phyloP scores from a whole-genome alignment of 2,888 invertebrate genomes.

The Crepidodera aurea region DNA sequence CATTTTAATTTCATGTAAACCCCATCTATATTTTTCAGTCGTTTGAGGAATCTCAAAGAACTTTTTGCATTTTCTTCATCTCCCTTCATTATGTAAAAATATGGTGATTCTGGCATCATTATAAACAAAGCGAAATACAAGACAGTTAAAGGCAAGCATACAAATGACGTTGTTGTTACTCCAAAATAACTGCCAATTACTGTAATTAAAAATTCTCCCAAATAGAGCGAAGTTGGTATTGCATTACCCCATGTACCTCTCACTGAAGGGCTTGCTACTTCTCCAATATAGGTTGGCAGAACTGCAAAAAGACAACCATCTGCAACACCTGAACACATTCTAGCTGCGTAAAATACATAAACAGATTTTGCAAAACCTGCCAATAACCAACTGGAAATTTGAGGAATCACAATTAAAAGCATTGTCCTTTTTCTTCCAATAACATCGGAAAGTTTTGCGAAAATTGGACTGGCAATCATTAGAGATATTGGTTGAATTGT shows the following conservation, averaged over 20 bases:
- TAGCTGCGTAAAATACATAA: constrained; percentile 49
- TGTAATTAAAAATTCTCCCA: constrained; percentile 54
- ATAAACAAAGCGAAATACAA: constrained; percentile 65
- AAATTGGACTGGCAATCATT: constrained; percentile 44
- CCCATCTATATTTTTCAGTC: constrained; percentile 45
- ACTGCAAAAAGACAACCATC: constrained; percentile 47
- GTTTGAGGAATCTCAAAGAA: constrained; percentile 44
- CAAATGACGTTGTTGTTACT: constrained; percentile 63
- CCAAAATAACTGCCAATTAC: constrained; percentile 66
- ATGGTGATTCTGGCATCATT: constrained; percentile 69
- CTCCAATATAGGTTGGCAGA: constrained; percentile 51
- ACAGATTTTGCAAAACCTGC: constrained; percentile 45
- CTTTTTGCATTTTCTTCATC: constrained; percentile 44
- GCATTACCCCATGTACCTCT: constrained; percentile 52
- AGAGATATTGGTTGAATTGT: constrained; percentile 51
- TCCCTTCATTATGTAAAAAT: constrained; percentile 48
- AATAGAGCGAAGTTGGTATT: constrained; percentile 43
- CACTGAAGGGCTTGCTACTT: constrained; percentile 50
- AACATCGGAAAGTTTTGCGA: constrained; percentile 46
- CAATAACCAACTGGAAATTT: constrained; percentile 45
- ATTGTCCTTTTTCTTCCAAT: constrained; percentile 51
- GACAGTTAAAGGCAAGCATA: constrained; percentile 67
- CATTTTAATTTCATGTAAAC: constrained; percentile 45
- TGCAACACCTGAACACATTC: constrained; percentile 47
- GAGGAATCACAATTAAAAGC: constrained; percentile 47